A percentile compares a stretch with the other conserved stretches of the same genome.
Conservation (phyloP, 2,113 vertebrate species). For the Menidia beryllina region DNA sequence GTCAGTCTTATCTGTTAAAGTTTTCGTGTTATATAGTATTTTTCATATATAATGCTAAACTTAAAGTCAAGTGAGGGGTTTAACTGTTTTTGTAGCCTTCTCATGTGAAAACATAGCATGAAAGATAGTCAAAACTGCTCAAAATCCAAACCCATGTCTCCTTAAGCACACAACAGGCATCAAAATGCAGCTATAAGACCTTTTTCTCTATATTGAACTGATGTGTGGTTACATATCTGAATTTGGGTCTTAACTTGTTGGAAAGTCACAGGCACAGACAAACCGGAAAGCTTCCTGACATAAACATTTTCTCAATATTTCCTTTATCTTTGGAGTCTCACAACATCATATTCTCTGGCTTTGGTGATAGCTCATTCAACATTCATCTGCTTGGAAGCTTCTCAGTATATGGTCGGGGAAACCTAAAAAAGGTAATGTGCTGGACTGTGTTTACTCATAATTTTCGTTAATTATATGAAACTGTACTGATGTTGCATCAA, state of each 20-base stretch:
- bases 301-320: not conserved
- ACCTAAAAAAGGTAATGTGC: not conserved
- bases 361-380: not conserved
- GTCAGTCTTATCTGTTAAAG: not conserved
- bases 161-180: too few relatives aligned
- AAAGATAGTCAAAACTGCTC: too few relatives aligned
- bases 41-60: too few relatives aligned
- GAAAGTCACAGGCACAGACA: not conserved
- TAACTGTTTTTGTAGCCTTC: too few relatives aligned
- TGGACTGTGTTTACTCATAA: not conserved
- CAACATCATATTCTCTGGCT: not conserved
- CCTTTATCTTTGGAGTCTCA: not conserved
- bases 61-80: too few relatives aligned
- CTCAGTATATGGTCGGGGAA: not conserved
- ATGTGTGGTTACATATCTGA: too few relatives aligned
- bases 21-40: too few relatives aligned
- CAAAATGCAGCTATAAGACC: too few relatives aligned
- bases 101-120: too few relatives aligned
- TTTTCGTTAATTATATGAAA: not conserved
- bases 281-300: not conserved
- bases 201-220: too few relatives aligned
- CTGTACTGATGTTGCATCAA: not conserved
- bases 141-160: too few relatives aligned
- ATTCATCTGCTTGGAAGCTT: not conserved
- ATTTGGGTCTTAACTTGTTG: not conserved